Evolutionary conservation across 92 coral and sea anemone species (phyloP), one percentile per base, ranked within the genome.

Genomic region (Zoanthus solanderi): DNA sequence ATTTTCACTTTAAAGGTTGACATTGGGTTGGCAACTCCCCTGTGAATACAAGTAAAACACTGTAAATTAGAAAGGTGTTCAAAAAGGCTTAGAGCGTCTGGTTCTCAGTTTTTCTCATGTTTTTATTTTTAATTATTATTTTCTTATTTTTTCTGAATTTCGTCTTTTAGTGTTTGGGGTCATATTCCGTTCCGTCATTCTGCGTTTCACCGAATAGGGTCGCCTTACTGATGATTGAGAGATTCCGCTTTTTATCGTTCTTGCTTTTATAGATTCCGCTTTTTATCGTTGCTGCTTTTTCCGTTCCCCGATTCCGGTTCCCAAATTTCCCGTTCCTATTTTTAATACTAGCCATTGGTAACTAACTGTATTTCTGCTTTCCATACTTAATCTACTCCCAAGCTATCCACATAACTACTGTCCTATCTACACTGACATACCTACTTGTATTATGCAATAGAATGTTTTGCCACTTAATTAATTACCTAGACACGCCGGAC

Each of bases 401-500:
- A 13, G 0, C 1, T 17, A 60, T 3, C 6, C 18, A 15, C 17
- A 14, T 58, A 60, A 14, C 18, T 5, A 60, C 66, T 14, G 1
- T 10, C 12, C 10, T 54, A 54, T 54, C 60, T 54, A 9, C 60
- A 54, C 1, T 54, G 12, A 54, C 60, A 13, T 14, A 60, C 23
- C 17, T 60, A 5, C 23, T 5, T 29, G 5, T 4, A 58, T 3
- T 7, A 50, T 50, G 5, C 9, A 50, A 7, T 0, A 50, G 0
- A 50, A 7, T 50, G 1, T 50, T 50, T 2, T 50, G 16, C 6
- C 53, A 16, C 0, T 12, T 10, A 14, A 50, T 28, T 5, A 29
- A 2, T 47, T 89, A 97, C 99, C 90, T 77, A 95, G 90, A 53
- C 99, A 97, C 23, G 98, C 98, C 52, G 91, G 90, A 86, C 99